These are phyloP conservation scores for Mactra quadrangularis DNA, from an alignment of 1,140 invertebrate genomes.

Conservation along the genomic window DNA sequence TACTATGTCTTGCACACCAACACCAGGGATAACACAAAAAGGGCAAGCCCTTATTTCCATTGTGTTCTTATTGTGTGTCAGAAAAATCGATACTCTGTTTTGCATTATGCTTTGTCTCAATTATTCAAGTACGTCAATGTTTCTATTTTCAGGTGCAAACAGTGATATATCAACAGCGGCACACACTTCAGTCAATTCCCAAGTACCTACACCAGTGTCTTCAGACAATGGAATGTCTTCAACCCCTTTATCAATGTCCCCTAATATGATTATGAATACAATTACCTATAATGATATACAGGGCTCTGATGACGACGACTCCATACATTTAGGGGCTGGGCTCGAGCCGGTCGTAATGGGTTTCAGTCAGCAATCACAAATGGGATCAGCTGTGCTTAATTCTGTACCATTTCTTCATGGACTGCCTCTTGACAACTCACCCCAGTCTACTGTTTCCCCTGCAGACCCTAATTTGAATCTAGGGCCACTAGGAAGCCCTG, in stretches of 20 bases:
- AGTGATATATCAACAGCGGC: no score
- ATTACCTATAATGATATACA: slow-evolving; percentile 46
- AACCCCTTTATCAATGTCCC: slow-evolving; percentile 45
- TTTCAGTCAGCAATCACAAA: neutral
- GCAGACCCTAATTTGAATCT: slow-evolving; percentile 37
- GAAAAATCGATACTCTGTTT: no score
- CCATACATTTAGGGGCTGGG: neutral
- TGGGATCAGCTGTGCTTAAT: neutral
- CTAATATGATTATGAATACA: slow-evolving; percentile 49
- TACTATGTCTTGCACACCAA: no score
- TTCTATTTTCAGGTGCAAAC: no score
- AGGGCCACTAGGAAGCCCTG: slow-evolving; percentile 39
- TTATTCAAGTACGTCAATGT: no score
- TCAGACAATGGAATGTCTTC: neutral
- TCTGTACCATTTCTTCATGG: slow-evolving; percentile 19
- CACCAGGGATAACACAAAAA: no score
- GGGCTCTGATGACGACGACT: slow-evolving; percentile 40
- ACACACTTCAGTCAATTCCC: slow-evolving; percentile 12
- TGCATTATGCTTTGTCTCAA: no score
- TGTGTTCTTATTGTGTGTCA: no score
- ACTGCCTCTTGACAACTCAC: slow-evolving; percentile 33
- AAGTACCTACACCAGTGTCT: neutral
- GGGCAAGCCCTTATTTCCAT: no score
- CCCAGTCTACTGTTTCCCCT: slow-evolving; percentile 30
- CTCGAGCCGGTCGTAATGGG: neutral